Percentiles rank a stretch among this genome's conserved stretches.
These are phyloP conservation scores for Cephus pulcher DNA, from an alignment of 2,888 invertebrate genomes.

Conservation along the genomic window DNA sequence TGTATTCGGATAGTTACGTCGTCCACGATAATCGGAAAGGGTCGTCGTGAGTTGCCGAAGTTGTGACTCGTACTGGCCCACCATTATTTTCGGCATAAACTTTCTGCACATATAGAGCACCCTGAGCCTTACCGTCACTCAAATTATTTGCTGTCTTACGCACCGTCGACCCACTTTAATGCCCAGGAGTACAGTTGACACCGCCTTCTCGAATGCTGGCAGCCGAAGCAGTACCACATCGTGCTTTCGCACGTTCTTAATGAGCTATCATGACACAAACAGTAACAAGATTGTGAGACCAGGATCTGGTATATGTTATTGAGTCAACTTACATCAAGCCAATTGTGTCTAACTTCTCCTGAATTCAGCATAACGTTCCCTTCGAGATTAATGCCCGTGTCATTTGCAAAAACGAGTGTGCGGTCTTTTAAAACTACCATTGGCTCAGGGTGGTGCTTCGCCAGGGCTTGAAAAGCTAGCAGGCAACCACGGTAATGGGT, in stretches of 20 bases:
- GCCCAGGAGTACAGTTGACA: conserved; percentile 85
- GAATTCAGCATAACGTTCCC: conserved; percentile 92
- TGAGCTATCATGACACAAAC: conserved; percentile 71
- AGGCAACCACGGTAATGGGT: conserved; percentile 92
- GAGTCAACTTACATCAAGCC: conserved; percentile 82
- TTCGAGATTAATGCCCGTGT: conserved; percentile 91
- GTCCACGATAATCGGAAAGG: conserved; percentile 80
- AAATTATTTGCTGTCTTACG: conserved; percentile 51
- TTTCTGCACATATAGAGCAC: conserved; percentile 74
- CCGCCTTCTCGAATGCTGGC: conserved; percentile 85
- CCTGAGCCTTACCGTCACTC: conserved; percentile 60
- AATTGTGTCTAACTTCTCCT: conserved; percentile 92
- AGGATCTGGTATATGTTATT: not conserved
- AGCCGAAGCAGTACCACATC: conserved; percentile 80
- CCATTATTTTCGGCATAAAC: conserved; percentile 92
- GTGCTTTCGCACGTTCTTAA: conserved; percentile 83
- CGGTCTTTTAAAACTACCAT: conserved; percentile 79
- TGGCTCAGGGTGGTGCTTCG: conserved; percentile 78
- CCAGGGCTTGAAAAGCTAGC: conserved; percentile 82
- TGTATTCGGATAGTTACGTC: conserved; percentile 74
- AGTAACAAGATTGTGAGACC: conserved; percentile 4
- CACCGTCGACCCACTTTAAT: conserved; percentile 87
- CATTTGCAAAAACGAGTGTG: conserved; percentile 86
- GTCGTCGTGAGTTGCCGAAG: conserved; percentile 87
- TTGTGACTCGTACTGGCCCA: conserved; percentile 86